Evolutionary conservation across 2,888 invertebrate genomes (phyloP), one percentile per base, ranked within the genome.

Genomic region (Globia sparganii): DNA sequence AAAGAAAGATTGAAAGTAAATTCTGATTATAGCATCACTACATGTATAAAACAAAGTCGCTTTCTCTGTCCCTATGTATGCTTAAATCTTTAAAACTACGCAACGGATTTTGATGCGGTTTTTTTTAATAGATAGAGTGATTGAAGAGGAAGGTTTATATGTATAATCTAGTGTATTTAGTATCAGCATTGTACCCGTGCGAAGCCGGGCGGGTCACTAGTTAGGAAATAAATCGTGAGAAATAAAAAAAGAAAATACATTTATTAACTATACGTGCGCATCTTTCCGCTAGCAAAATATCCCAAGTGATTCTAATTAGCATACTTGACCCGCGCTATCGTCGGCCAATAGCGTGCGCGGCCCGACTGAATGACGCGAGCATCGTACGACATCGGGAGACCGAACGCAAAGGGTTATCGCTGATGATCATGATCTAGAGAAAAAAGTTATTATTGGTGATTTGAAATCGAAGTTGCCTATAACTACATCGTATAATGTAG

Each of bases 261-360:
- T 43, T 43, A 43, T 43, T 43, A 13, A 13, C 43, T 13, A 43
- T 13, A 43, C 13, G 43, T 13, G 43, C 43, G 43, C 43, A 58
- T 79, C 69, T 74, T 80, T 68, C 75, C 69, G 72, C 62, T 74
- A 69, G 68, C 70, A 78, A 78, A 53, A 76, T 79, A 77, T 86
- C 66, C 49, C 67, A 70, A 79, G 71, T 76, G 64, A 71, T 70
- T 81, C 69, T 82, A 79, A 78, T 77, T 79, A 69, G 84, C 83
- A 87, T 88, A 83, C 86, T 88, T 88, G 88, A 89, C 88, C 87
- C 73, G 46, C 53, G 66, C 70, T 90, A 90, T 90, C 90, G 64
- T 66, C 77, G 77, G 68, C 80, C 86, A 86, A 86, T 87, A 80
- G 83, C 77, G 82, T 81, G 67, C 77, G 74, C 72, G 75, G 58